A percentile compares a stretch with the other conserved stretches of the same genome.
Evolutionary conservation across 2,797 vertebrate genomes (phyloP).

Genomic region (Oceanodroma leucorhoa): DNA sequence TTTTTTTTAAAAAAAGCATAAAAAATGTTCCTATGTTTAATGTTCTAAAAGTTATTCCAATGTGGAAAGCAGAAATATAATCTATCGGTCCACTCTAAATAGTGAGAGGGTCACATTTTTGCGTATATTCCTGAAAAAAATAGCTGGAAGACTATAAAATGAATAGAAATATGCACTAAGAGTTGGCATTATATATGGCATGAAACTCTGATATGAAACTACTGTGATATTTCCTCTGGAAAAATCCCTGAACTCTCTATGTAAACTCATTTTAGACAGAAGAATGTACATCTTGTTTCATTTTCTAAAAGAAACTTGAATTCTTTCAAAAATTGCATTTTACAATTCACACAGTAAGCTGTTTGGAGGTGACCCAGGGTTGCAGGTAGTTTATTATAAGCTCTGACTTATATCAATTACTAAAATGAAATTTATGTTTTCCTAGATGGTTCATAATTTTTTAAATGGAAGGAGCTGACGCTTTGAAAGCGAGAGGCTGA

Average conservation of each 20-base stretch:
- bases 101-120: background rate
- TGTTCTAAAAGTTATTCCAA: background rate
- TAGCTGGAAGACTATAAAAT: conserved; percentile 3
- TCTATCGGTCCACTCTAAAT: background rate
- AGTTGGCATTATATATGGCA: background rate
- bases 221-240: background rate
- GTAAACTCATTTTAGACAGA: conserved; percentile 84
- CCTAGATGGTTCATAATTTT: background rate
- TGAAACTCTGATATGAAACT: background rate
- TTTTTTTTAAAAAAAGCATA: background rate
- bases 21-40: background rate
- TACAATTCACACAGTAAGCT: background rate
- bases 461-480: background rate
- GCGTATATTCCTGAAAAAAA: conserved; percentile 26
- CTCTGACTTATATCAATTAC: background rate
- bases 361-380: background rate
- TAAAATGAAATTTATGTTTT: background rate
- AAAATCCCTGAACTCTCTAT: conserved; percentile 47
- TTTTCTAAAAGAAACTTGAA: conserved; percentile 77
- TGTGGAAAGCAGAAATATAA: conserved; percentile 7
- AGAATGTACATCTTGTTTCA: conserved; percentile 79
- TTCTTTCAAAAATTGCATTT: background rate
- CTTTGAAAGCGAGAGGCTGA: background rate
- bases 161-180: background rate
- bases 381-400: background rate